Evolutionary conservation across 2,797 vertebrate species (phyloP), one percentile per base, ranked within the genome.

Genomic region (Schizopygopsis pylzovi): DNA sequence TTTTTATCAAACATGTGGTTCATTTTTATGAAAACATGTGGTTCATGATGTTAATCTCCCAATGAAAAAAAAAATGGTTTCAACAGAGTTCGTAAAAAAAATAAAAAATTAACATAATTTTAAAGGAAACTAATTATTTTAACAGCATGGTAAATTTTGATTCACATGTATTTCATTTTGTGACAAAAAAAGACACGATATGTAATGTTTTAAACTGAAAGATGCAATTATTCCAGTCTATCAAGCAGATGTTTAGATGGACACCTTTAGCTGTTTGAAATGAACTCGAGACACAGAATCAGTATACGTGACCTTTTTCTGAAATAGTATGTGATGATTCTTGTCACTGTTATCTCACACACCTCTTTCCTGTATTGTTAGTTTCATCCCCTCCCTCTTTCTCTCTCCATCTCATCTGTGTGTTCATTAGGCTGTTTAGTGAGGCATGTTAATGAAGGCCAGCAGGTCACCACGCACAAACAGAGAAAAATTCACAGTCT

Each of bases 401-500:
- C 39, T 82, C 65, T 67, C 13, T 76, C 65, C 45, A 37, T 52
- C 78, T 37, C 59, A 33, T 81, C 80, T 75, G 18, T 81, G 13
- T 76, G 65, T 86, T 95, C 93, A 94, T 95, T 94, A 95, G 87
- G 87, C 88, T 63, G 85, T 81, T 87, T 88, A 89, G 88, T 92
- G 92, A 91, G 89, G 93, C 91, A 88, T 92, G 89, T 87, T 89
- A 82, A 85, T 92, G 89, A 81, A 84, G 87, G 87, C 90, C 87
- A 90, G 77, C 89, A 91, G 93, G 90, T 90, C 93, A 89, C 85
- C 61, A 54, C 61, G 71, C 85, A 88, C 90, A 91, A 84, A 93
- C 87, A 88, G n/a, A 89, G 75, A 82, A 88, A 90, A 89, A 83
- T 88, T 90, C 81, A 86, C 86, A 89, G 87, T 77, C 85, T 91